A percentile compares a stretch with the other conserved stretches of the same genome.
Evolutionary conservation across 2,888 invertebrate species (phyloP).

Genomic region (Lottia gigantea): DNA sequence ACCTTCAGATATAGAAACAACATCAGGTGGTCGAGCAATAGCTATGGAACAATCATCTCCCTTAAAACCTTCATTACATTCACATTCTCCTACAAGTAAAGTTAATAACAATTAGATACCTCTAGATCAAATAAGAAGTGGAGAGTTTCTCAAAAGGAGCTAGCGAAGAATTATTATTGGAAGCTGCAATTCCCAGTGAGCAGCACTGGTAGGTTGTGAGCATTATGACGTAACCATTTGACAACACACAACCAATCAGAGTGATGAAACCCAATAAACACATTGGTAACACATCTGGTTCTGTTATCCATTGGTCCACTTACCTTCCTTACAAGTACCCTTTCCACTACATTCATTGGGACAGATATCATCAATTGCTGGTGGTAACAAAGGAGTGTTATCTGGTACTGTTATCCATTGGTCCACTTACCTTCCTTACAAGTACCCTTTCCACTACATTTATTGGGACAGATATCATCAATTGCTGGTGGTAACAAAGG

Average conservation of each 20-base stretch:
- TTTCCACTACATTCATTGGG: conserved; percentile 31
- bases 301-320: not conserved
- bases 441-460: conserved; percentile 30
- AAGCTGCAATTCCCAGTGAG: no score
- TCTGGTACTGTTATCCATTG: no score
- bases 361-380: conserved; percentile 28
- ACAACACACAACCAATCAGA: no score
- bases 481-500: conserved; percentile 17
- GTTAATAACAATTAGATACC: not conserved
- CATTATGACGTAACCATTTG: no score
- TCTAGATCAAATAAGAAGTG: no score
- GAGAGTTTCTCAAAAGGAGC: no score
- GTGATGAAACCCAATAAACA: no score
- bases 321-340: conserved; percentile 32
- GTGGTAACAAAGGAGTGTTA: not conserved
- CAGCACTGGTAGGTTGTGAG: no score
- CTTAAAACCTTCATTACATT: conserved; percentile 28
- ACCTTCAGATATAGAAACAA: conserved; percentile 22
- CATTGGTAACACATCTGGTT: no score
- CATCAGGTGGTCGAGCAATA: conserved; percentile 27
- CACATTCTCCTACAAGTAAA: conserved; percentile 34
- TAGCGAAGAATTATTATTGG: no score
- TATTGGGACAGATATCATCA: conserved; percentile 30
- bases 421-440: conserved; percentile 28
- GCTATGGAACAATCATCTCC: conserved; percentile 36